Evolutionary conservation across 2,113 vertebrate genomes (phyloP).

Genomic region (Hippocampus guttulatus): DNA sequence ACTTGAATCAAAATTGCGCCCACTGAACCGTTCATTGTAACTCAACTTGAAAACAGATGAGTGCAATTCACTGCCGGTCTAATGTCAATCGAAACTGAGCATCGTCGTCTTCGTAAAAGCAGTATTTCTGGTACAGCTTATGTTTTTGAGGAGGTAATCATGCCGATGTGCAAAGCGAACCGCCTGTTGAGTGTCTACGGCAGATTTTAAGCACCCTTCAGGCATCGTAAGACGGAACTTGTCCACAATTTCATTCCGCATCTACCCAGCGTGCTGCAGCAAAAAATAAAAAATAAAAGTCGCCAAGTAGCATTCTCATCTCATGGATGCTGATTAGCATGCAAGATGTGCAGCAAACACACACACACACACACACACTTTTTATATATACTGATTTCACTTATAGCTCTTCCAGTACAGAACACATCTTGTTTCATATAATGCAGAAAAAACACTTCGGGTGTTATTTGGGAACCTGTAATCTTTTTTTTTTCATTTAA

Average conservation of each 20-base stretch:
- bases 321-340: neutral
- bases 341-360: neutral
- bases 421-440: neutral
- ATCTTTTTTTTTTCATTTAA: neutral
- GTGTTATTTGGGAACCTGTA: conserved; percentile 14
- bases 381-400: neutral
- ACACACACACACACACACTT: too few relatives aligned
- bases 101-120: neutral
- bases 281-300: neutral
- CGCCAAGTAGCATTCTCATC: neutral
- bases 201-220: neutral
- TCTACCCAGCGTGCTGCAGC: neutral
- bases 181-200: neutral
- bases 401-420: neutral
- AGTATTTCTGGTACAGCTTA: neutral
- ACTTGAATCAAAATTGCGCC: too few relatives aligned
- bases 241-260: neutral
- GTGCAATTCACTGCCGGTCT: too few relatives aligned
- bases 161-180: neutral
- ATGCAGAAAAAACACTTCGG: neutral
- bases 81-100: too few relatives aligned
- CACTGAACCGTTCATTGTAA: too few relatives aligned
- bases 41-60: too few relatives aligned
- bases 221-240: neutral
- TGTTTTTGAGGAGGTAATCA: neutral